A percentile compares a stretch with the other conserved stretches of the same genome.
Conservation (phyloP, 2,888 invertebrate species). For the Allolobophora icterica region DNA sequence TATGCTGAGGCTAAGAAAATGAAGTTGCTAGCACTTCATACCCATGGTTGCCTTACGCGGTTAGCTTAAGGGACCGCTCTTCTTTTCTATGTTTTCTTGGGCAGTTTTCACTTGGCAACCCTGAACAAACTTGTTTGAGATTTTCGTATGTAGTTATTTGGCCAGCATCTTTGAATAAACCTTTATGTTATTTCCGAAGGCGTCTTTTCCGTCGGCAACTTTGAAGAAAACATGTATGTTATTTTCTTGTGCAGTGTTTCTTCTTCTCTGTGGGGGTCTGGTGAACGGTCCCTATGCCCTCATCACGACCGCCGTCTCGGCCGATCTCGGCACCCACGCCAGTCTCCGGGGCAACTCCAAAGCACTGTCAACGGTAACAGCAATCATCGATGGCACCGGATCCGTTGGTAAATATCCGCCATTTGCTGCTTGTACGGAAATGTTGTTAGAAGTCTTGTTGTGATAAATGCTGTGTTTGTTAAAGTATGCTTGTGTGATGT, state of each 20-base stretch:
- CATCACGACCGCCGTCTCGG: conserved; percentile 94
- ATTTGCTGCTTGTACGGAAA: background rate
- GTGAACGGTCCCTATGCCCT: conserved; percentile 96
- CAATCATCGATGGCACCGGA: conserved; percentile 95
- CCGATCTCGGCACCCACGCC: conserved; percentile 87
- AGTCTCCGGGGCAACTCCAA: conserved; percentile 83
- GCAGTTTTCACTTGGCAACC: no score
- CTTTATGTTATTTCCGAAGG: background rate
- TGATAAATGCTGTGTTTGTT: no score
- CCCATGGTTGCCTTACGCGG: no score
- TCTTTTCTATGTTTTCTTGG: no score
- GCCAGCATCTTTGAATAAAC: background rate
- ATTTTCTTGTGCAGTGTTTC: conserved; percentile 64
- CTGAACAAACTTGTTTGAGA: background rate
- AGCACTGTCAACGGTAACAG: conserved; percentile 94
- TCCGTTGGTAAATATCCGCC: conserved; percentile 66
- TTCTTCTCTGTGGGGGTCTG: conserved; percentile 79
- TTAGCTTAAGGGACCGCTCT: no score
- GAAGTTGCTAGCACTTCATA: no score
- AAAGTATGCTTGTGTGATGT: no score
- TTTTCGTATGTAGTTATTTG: conserved; percentile 34
- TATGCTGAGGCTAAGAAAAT: no score
- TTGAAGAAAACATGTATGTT: background rate
- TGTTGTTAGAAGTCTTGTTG: background rate
- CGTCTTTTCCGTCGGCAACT: no score